Conservation (phyloP, 2,797 vertebrate genomes). For the Amblyraja radiata region DNA sequence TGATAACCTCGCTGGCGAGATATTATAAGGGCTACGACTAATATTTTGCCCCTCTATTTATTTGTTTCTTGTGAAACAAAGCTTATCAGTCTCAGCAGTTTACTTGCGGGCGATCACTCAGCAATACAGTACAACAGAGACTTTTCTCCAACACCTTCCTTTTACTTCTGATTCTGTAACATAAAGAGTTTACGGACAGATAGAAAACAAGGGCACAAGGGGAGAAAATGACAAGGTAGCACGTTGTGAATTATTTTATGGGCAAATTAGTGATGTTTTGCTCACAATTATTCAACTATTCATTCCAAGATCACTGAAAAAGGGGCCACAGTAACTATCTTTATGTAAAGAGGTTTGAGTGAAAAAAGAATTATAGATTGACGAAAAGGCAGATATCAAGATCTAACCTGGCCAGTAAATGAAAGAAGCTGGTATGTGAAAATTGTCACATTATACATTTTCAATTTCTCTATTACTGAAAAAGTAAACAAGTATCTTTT, state of each 20-base stretch:
- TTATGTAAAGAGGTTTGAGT: neutral
- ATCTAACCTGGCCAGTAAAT: neutral
- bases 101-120: neutral
- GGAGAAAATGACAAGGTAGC: neutral
- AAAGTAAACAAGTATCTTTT: neutral
- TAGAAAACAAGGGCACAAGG: neutral
- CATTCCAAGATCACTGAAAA: neutral
- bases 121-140: neutral
- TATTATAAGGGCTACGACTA: neutral
- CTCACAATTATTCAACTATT: neutral
- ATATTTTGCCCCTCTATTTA: neutral
- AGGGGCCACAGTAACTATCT: neutral
- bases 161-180: neutral
- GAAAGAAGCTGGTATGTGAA: neutral
- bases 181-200: neutral
- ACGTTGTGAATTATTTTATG: neutral
- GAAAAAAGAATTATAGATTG: neutral
- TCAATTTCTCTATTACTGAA: neutral
- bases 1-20: neutral
- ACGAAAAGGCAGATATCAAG: neutral
- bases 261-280: neutral
- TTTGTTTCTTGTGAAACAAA: neutral
- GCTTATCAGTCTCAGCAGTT: neutral
- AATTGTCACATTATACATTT: neutral
- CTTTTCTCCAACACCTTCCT: neutral